Evolutionary conservation across 2,113 vertebrate genomes (phyloP), one percentile per base, ranked within the genome.

Genomic region (Tetrax tetrax): DNA sequence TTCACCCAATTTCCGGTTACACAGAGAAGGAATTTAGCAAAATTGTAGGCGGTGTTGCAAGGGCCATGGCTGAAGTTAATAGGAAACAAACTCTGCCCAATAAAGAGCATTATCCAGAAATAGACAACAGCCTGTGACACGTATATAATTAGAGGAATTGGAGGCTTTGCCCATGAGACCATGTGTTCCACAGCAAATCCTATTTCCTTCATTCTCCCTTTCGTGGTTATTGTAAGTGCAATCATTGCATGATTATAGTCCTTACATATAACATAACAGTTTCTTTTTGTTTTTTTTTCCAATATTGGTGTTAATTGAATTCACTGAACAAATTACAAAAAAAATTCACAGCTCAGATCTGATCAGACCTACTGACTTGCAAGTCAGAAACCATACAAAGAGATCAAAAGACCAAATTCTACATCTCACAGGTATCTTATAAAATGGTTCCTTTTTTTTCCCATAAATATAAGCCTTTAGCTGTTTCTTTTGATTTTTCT

Each of bases 101-200:
- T 31, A 87, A 86, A 88, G 82, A 66, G 57, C 38, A 35, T 92
- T 89, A 90, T 57, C 86, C 85, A 90, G 83, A 95, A 89, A 88
- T 1, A 92, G 80, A 84, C 77, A 87, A 83, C 77, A 94, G 96
- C 83, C 77, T 89, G 72, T 89, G 80, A 89, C 83, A 89, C 0
- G 2, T 61, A 64, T 71, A 87, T 79, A 92, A 93, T 89, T 82
- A 95, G 77, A 91, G 74, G 91, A 95, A 96, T 69, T 79, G 86
- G 80, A 95, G 57, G 69, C 53, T 96, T 89, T 92, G 61, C 89
- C 77, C 92, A 89, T 63, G 74, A 90, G 86, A 94, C 59, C 21
- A 22, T n/a, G 83, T 71, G 86, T 69, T 89, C 83, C 47, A 91
- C 68, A 93, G 87, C 41, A 85, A 96, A 87, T 77, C 53, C 70